Evolutionary conservation across 2,113 vertebrate genomes (phyloP), one percentile per base, ranked within the genome.

Genomic region (Hoplias malabaricus): DNA sequence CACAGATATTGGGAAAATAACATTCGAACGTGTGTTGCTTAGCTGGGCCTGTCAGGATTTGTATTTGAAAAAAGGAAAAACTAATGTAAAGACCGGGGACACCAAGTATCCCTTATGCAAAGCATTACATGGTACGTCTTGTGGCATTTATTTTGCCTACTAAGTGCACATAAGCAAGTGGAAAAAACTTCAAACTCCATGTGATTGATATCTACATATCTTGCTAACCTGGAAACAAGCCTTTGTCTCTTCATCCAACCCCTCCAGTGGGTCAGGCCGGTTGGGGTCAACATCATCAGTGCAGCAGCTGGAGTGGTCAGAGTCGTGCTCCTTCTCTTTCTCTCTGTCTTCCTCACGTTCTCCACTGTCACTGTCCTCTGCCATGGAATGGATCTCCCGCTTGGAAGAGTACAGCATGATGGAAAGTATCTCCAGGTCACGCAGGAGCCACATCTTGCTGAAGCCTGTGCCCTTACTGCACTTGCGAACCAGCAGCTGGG

Each of bases 391-490:
- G 74, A 94, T 94, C 84, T 98, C 96, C 75, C 95, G 94, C 88
- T 99, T 99, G 25, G 96, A 98, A 13, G 96, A 98, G 86, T 98
- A 98, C 19, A 99, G 92, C 95, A 98, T 96, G 87, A 99, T 95
- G 63, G 97, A 98, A 68, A 99, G 92, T 80, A 98, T 96, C 93
- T 99, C 98, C 40, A 99, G 85, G 86, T 99, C 98, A 19, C 96
- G 89, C 56, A 99, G 93, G 46, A 99, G 91, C 98, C 98, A 99
- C 14, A 96, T 96, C 86, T 99, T 99, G 84, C 96, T 99, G 88
- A 99, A 99, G 77, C 98, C 98, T 0, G 98, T 99, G 12, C 98
- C 98, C 87, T 98, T 98, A 87, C 97, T 98, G 85, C 98, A 98
- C 84, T 96, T 99, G 83, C 95, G 95, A 83, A 98, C 96, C 27